Base-by-base conservation (phyloP, 2,888 invertebrate species). In the Eupithecia abbreviata region DNA sequence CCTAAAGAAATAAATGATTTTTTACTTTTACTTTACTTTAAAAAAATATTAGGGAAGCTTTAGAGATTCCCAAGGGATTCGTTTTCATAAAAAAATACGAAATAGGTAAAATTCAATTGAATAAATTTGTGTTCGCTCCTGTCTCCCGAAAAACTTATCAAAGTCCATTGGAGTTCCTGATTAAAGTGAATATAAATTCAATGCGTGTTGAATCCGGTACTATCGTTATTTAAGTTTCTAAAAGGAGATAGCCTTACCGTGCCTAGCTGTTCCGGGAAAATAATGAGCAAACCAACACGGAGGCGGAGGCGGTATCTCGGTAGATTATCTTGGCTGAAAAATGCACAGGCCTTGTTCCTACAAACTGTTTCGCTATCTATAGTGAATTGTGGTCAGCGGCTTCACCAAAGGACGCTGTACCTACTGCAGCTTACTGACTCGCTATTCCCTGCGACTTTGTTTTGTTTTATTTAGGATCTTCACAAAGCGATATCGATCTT, bases 241-340 rank as follows among this genome's bases (percentile, higher is more conserved):
- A 45, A 47, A 45, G 69, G 47, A 69, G 69, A 69, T 47, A 69
- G 69, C 69, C 47, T 69, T 49, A 4, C 71, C 45, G 42, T 62
- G 18, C 18, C 62, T 71, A 71, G 55, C 66, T 72, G 65, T 68
- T 47, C 51, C 45, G 70, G 70, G 66, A 58, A 70, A 74, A 73
- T 73, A 77, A 77, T 77, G 73, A 77, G 73, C 73, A 47, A 76
- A 68, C 66, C 58, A 68, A 65, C 72, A 72, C 42, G 47, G 15
- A 65, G 12, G 69, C 71, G 66, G 74, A 42, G 55, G 49, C 62
- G 30, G 10, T 65, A 77, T 74, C 75, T 71, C 68, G 70, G 42
- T 69, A 81, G 79, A 82, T 81, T 69, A 81, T 81, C 78, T 82
- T 72, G 41, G 41, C 76, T 77, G 78, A 79, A 82, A 77, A 80